Base-by-base conservation (phyloP, 1,140 invertebrate genomes). In the Aphelenchoides besseyi region DNA sequence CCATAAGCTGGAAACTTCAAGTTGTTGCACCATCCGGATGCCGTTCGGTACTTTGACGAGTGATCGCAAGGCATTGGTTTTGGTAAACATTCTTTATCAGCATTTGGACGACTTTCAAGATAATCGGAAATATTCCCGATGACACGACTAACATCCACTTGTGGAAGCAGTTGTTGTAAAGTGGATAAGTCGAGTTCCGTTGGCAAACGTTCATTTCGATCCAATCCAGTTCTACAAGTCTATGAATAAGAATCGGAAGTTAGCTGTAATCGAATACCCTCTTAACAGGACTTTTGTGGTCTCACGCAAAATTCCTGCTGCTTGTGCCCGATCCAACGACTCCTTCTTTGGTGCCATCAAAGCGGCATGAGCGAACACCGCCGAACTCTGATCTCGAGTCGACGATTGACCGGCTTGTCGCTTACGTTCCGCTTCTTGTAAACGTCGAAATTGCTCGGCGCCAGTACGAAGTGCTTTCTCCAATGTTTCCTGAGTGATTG, bases 21-120 rank as follows among this genome's bases (percentile, higher is more conserved):
- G 84, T 96, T 96, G 81, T 96, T 97, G 79, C 94, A 97, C 77
- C 92, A 90, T 2, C 93, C 94, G 0, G 91, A 91, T 35, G 59
- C 55, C 8, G 71, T 64, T 28, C 93, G 88, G 86, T 91, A 96
- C 0, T 91, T 91, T 0, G 88, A 88, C 0, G 89, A 90, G 0
- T 91, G 88, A 81, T 96, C 91, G 78, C 94, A 97, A 3, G 88
- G 88, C 8, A 88, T 75, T 28, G 77, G 77, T 61, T 80, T 63
- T 0, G 82, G 82, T 16, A 84, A 59, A 55, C 81, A 83, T 55
- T 82, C 74, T 54, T 66, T 29, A 33, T 71, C 32, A 41, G 67
- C 41, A 68, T 74, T 54, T 2, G 68, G 66, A 23, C 29, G 26
- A 0, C 41, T 48, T 30, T 74, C 77, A 18, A 83, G 59, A 59